Evolutionary conservation across 2,888 invertebrate genomes (phyloP).

Genomic region (Tholera decimalis): DNA sequence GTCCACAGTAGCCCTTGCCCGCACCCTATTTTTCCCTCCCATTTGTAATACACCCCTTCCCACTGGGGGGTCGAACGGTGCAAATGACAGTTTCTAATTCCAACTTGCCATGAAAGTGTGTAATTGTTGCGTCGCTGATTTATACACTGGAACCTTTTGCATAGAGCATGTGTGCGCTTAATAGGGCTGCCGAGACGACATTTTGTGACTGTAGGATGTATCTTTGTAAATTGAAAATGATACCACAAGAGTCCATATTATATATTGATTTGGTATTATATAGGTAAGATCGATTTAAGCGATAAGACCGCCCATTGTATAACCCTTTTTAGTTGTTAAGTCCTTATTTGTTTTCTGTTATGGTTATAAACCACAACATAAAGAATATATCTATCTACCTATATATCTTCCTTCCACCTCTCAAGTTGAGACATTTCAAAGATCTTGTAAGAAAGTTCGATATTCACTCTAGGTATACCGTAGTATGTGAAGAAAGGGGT

Average conservation of each 20-base stretch:
- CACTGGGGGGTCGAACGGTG: conserved; percentile 85
- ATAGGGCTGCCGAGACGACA: conserved; percentile 66
- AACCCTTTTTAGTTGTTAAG: too few relatives aligned
- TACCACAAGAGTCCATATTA: not conserved
- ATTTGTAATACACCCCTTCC: conserved; percentile 72
- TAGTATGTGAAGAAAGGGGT: not conserved
- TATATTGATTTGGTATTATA: not conserved
- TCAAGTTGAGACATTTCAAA: not conserved
- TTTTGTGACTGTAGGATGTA: conserved; percentile 15
- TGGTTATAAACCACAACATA: not conserved
- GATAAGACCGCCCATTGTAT: too few relatives aligned
- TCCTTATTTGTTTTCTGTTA: not conserved
- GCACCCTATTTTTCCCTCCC: conserved; percentile 90
- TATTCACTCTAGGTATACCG: not conserved
- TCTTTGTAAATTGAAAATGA: conserved; percentile 31
- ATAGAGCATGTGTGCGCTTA: conserved; percentile 79
- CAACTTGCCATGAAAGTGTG: conserved; percentile 92
- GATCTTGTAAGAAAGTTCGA: not conserved
- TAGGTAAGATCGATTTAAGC: too few relatives aligned
- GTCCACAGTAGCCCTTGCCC: conserved; percentile 89
- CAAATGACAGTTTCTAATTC: conserved; percentile 92
- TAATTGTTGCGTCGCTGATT: conserved; percentile 91
- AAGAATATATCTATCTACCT: too few relatives aligned
- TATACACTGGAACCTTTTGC: conserved; percentile 88
- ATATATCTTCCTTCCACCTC: not conserved